Evolutionary conservation across 2,113 vertebrate species (phyloP), one percentile per base, ranked within the genome.

Genomic region (Amia ocellicauda): DNA sequence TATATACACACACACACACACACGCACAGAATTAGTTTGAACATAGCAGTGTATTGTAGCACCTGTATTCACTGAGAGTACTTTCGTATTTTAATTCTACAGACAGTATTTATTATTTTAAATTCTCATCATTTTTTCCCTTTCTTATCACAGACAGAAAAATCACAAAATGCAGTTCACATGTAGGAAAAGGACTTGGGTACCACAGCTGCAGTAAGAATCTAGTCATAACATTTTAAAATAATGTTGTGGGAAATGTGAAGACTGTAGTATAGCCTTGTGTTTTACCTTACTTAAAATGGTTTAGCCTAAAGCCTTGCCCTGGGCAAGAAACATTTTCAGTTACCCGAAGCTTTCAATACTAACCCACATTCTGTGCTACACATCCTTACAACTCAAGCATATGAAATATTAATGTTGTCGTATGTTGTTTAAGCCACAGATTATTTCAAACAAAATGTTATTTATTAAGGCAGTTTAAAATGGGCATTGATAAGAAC

Each of bases 141-240:
- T 5, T 16, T 47, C 45, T 47, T 19, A 47, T n/a, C 45, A n/a
- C 14, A 47, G 40, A 8, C 8, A 42, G 40, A 3, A 47, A 5
- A n/a, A 47, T 47, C 11, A 47, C 45, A 47, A 47, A 47, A n/a
- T 47, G 45, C 45, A 1, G 13, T 47, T 47, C 45, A 47, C 45
- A 47, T 47, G 45, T 36, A 36, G 31, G 31, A 36, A 5, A 7
- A 8, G 45, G 45, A 47, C 45, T n/a, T 47, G 13, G 45, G 27
- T 28, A 41, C 31, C 69, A 64, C 74, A 74, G 74, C 71, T 77
- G 74, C 69, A 56, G 45, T 20, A 17, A 49, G 41, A 22, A 23
- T 14, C 54, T 57, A 76, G 74, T 72, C 71, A 77, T 64, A 77
- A 77, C 69, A 74, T 28, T n/a, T 20, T 49, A 58, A 16, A 54